Evolutionary conservation across 64 coral and sea anemone genomes (phyloP), one percentile per base, ranked within the genome.

Genomic region (Pocillopora verrucosa): DNA sequence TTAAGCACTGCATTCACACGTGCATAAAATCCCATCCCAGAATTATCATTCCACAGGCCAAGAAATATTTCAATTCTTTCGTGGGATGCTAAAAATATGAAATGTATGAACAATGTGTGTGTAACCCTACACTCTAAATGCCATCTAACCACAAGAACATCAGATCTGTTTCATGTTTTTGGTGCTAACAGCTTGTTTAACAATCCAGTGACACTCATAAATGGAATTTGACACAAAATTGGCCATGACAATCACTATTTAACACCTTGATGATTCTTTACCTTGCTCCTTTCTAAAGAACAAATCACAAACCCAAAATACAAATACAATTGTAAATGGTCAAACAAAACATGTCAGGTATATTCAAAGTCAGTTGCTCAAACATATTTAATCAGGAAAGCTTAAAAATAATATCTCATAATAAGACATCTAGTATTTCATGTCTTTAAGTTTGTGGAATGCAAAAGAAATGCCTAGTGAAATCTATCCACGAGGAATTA

Each of bases 71-170:
- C 7, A 85, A 58, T 13, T 56, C 37, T 26, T 16, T 72, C 72
- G 82, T 70, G 64, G 82, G 63, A 57, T 83, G 38, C n/a, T 5
- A n/a, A 65, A 85, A 85, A 85, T 85, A 72, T 85, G 82, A 14
- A 37, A 6, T 85, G 19, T 85, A 85, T 85, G 82, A 72, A 16
- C 2, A 72, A 12, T 72, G 63, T 13, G 11, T 6, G 22, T 85
- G 82, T 41, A 85, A 85, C 25, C 13, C 65, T 34, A 85, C 68
- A 83, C 60, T 20, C 13, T 16, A 3, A 5, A 83, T 22, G 34
- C 22, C 16, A 36, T 11, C 12, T 45, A 36, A 70, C 41, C 79
- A 81, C 79, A 14, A 26, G 20, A 24, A 62, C 17, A 16, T 41
- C 11, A 72, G 16, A 67, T 70, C 65, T 72, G 65, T 85, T 57